Base-by-base conservation (phyloP, 2,113 vertebrate species). In the Donacobius atricapilla region DNA sequence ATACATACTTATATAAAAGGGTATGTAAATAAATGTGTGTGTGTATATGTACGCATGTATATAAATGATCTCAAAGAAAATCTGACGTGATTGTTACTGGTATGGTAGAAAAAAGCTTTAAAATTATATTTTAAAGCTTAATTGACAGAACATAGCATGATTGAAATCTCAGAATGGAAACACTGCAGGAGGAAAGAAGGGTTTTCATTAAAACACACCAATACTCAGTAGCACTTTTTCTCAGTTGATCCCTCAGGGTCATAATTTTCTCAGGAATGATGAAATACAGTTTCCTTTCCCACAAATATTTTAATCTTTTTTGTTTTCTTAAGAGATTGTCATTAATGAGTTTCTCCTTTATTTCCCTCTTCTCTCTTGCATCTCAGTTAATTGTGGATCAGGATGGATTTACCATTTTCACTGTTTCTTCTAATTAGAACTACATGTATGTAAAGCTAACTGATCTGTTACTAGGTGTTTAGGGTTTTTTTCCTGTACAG, bases 81-180 rank as follows among this genome's bases (percentile, higher is more conserved):
- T 71, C 18, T 73, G 37, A 22, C 8, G 10, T 63, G 48, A 31
- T 23, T 88, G 19, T 30, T 91, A 42, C 31, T 61, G 21, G 27
- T 18, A 54, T 22, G 16, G 53, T 68, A 72, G 47, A 48, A 88
- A 92, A 83, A 87, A 72, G 9, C 9, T 72, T 79, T 44, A 39
- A 25, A 70, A 42, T 53, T 31, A 20, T 73, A 39, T 96, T 95
- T 89, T 83, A 88, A 81, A 71, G 10, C 42, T 96, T 89, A 93
- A 92, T 69, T 47, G 42, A 83, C 31, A 89, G 48, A 85, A 78
- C 3, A 18, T 79, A 51, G 19, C 4, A 0, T 85, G 75, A 89
- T 24, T 80, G 68, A 80, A 95, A 94, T 77, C 66, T 88, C 79
- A 50, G 50, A 79, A 85, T 72, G 65, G 71, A 93, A 87, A 65